A percentile compares a stretch with the other conserved stretches of the same genome.
Evolutionary conservation across 2,888 invertebrate genomes (phyloP).

Genomic region (Aleiodes testaceus): DNA sequence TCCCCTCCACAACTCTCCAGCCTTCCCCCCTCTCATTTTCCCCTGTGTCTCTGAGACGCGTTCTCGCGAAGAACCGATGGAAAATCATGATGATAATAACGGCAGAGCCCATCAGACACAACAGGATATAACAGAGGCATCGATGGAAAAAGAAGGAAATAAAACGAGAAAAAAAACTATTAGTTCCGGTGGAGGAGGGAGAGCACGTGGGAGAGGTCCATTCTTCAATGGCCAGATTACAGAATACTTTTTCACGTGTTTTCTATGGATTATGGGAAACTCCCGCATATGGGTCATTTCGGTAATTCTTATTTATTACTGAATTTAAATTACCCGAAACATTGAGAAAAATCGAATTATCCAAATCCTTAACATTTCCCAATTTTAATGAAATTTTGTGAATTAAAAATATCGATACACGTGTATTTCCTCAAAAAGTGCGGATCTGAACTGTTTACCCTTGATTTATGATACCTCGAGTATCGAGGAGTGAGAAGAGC

Average conservation of each 20-base stretch:
- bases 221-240: conserved; percentile 17
- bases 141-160: conserved; percentile 54
- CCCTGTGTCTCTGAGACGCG: conserved; percentile 45
- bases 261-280: conserved; percentile 17
- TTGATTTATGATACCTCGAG: conserved; percentile 16
- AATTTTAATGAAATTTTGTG: background rate
- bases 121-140: conserved; percentile 48
- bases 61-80: conserved; percentile 56
- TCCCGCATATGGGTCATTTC: conserved; percentile 57
- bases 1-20: conserved; percentile 31
- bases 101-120: conserved; percentile 57
- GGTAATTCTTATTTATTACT: conserved; percentile 67
- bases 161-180: conserved; percentile 63
- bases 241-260: conserved; percentile 39
- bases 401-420: background rate
- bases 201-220: conserved; percentile 47
- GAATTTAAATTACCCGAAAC: conserved; percentile 57
- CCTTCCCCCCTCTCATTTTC: conserved; percentile 35
- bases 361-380: too few species aligned
- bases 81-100: conserved; percentile 58
- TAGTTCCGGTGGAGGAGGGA: conserved; percentile 64
- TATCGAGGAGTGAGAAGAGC: background rate
- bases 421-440: conserved; percentile 1
- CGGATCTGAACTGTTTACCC: conserved; percentile 1
- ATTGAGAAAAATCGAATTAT: background rate